Conservation (phyloP, 2,888 invertebrate genomes). For the Melinopterus prodromus region DNA sequence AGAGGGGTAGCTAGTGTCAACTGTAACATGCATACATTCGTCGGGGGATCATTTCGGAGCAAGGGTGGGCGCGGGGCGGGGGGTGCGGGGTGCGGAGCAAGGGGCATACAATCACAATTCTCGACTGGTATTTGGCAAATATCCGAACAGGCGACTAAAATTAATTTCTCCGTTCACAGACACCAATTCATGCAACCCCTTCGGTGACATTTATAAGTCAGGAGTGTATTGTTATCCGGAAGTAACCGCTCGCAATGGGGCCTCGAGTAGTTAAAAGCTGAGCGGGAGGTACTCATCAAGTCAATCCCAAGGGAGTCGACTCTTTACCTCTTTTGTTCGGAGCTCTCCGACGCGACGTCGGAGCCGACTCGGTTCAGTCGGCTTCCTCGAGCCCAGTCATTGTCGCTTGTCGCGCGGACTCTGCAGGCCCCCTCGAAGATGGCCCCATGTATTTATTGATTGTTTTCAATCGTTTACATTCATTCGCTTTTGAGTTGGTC, state of each 20-base stretch:
- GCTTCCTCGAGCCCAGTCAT: constrained; percentile 26
- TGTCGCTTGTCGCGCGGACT: constrained; percentile 21
- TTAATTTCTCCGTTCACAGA: constrained; percentile 59
- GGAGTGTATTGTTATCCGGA: constrained; percentile 60
- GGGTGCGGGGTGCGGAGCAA: constrained; percentile 8
- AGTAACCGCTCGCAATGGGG: constrained; percentile 57
- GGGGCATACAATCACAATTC: constrained; percentile 39
- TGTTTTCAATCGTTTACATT: constrained; percentile 54
- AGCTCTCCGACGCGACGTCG: constrained; percentile 41
- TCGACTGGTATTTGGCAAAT: constrained; percentile 58
- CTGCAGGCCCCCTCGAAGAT: background rate
- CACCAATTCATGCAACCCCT: constrained; percentile 60
- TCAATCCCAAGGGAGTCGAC: constrained; percentile 55
- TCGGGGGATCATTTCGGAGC: constrained; percentile 35
- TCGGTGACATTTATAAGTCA: constrained; percentile 61
- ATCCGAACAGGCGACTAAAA: constrained; percentile 59
- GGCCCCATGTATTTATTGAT: constrained; percentile 49
- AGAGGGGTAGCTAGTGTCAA: constrained; percentile 33
- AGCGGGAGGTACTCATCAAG: constrained; percentile 58
- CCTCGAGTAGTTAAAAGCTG: constrained; percentile 59
- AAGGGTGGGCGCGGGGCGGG: constrained; percentile 15
- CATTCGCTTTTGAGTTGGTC: constrained; percentile 51
- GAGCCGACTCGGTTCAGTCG: constrained; percentile 35
- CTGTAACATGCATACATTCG: constrained; percentile 26
- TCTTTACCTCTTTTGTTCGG: constrained; percentile 53